Conservation (phyloP, 2,888 invertebrate species). For the Meghimatium bilineatum region DNA sequence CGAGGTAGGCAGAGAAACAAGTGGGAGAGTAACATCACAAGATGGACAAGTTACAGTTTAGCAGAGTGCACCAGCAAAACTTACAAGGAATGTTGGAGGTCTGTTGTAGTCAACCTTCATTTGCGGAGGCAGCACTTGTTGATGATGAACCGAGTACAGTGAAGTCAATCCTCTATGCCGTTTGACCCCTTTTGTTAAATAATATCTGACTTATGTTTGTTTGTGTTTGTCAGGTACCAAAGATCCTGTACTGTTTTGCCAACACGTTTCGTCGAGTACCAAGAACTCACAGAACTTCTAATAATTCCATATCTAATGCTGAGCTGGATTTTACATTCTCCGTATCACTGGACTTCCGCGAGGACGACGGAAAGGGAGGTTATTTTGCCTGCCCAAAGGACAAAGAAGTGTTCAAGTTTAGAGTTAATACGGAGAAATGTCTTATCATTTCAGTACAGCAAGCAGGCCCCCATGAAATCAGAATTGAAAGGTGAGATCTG, state of each 20-base stretch:
- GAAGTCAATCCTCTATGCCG: no score
- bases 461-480: constrained; percentile 80
- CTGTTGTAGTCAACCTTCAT: no score
- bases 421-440: constrained; percentile 90
- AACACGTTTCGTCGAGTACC: constrained; percentile 94
- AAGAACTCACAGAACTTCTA: constrained; percentile 59
- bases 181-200: no score
- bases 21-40: no score
- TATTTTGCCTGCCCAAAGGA: constrained; percentile 88
- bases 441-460: constrained; percentile 88
- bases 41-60: no score
- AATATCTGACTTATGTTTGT: no score
- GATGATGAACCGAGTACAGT: no score
- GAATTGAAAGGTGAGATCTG: constrained; percentile 83
- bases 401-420: constrained; percentile 80
- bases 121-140: no score
- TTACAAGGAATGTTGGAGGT: no score
- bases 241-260: constrained; percentile 86
- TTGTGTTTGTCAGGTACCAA: constrained; percentile 77
- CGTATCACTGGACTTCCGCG: constrained; percentile 91
- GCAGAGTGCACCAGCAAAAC: no score
- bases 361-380: constrained; percentile 75
- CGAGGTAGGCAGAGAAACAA: no score
- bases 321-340: constrained; percentile 88
- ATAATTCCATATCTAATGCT: constrained; percentile 17